Percentiles rank a stretch among this genome's conserved stretches.
Conservation (phyloP, 2,797 vertebrate species). For the Rhinella marina region DNA sequence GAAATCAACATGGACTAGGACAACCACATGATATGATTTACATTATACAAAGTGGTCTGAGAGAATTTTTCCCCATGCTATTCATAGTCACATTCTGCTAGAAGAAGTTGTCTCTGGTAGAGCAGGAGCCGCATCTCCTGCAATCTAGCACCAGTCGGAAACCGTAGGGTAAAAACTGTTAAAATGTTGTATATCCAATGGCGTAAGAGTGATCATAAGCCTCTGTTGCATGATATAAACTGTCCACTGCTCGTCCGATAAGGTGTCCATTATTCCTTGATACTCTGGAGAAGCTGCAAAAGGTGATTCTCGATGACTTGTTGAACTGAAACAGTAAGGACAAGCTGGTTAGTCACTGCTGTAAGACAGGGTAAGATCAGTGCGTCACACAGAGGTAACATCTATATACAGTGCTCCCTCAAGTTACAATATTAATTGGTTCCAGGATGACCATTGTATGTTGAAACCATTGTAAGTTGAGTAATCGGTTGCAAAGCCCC, state of each 20-base stretch:
- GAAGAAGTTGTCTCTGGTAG: not conserved
- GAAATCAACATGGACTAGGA: not conserved
- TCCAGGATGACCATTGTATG: too few relatives aligned
- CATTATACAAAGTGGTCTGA: not conserved
- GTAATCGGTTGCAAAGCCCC: too few relatives aligned
- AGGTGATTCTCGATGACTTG: conserved; percentile 97
- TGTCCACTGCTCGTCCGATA: conserved; percentile 53
- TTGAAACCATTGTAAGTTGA: too few relatives aligned
- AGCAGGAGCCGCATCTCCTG: not conserved
- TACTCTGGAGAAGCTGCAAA: conserved; percentile 90
- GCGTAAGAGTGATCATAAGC: not conserved
- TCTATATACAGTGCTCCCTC: too few relatives aligned
- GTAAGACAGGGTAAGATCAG: not conserved
- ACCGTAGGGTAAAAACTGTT: not conserved
- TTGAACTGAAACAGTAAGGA: conserved; percentile 84
- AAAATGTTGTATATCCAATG: not conserved
- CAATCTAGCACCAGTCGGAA: not conserved
- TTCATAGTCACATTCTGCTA: not conserved
- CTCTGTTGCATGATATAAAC: conserved; percentile 48
- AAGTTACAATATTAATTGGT: too few relatives aligned
- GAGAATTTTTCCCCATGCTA: not conserved
- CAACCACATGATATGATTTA: not conserved
- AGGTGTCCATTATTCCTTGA: conserved; percentile 82
- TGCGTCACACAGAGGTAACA: not conserved
- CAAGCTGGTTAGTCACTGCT: not conserved